Base-by-base conservation (phyloP, 2,888 invertebrate species). In the Nipponacmea schrenckii region DNA sequence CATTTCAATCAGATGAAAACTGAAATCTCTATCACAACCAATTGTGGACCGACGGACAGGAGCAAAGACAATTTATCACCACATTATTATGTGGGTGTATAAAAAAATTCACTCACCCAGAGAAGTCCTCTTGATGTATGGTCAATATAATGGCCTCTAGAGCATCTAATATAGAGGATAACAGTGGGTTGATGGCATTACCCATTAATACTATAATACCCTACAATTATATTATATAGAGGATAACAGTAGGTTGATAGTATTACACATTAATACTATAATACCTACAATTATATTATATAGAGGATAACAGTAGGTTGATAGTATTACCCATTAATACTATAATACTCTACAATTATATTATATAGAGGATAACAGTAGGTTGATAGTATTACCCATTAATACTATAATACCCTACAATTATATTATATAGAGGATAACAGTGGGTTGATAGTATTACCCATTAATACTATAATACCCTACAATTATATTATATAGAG, bases 121-220 rank as follows among this genome's bases (percentile, higher is more conserved):
- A 90, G 84, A 92, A 93, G 84, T 94, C 93, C 88, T 94, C 94
- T 77, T 93, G 91, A 89, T 98, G 97, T 92, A 98, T 95, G 24
- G 96, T 97, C 77, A 96, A 91, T 45, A 98, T 91, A 80, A 98
- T 97, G 62, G 96, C 95, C 87, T 94, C 95, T 45, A 97, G 92
- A 0, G 97, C 94, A 79, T 94, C 94, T 74, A 93, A 93, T 75
- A 97, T 94, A 0, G 97, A 94, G 76, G 91, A 92, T 76, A 91
- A 85, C 80, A 92, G 85, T 24, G 92, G 92, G 73, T 89, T 86
- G 20, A 92, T 83, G 15, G 91, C 86, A 72, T 81, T 81, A 15
- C 81, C 82, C 89, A 89, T 89, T 76, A 89, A 74, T 27, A 81
- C 72, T 15, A 85, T 85, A 44, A 86, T 79, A 64, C 76, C 80